Base-by-base conservation (phyloP, 2,888 invertebrate species). In the Dermolepida albohirtum region DNA sequence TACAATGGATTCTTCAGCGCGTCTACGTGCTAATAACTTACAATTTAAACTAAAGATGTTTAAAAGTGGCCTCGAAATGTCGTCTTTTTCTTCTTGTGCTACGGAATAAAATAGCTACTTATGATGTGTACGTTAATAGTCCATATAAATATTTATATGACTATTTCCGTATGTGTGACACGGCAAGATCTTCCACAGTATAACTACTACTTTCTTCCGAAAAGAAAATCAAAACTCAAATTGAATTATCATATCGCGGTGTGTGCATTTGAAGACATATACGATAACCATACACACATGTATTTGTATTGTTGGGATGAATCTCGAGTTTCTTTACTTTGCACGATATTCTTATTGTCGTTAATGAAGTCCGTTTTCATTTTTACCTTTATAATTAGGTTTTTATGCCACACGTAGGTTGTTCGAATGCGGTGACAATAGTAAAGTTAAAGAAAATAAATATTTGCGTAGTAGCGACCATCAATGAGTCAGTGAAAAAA, bases 351-450 rank as follows among this genome's bases (percentile, higher is more conserved):
- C 16, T n/a, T 34, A 17, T 10, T 10, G 29, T 47, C 34, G 47
- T 27, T 47, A 43, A 29, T 47, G 17, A 59, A 49, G 43, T 57
- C 40, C 57, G 66, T 57, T 66, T 66, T 59, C 66, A 44, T 66
- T 66, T 59, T 51, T 59, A 34, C 27, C 49, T 12, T 27, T 43
- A 50, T 41, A 59, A 66, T 66, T 57, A 40, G 66, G 66, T 66
- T 66, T 66, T 49, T 66, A 59, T 66, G 66, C 59, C 66, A 66
- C 16, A 51, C 22, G 43, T 57, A n/a, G 40, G 27, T 16, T 14
- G 7, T 8, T n/a, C 22, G n/a, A 10, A 14, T 44, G 29, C 47
- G 14, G 44, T 10, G 34, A 5, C 34, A 34, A 34, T 34, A 34
- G 10, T 34, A 10, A 34, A 34, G 34, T 10, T 10, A 10, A 34